Percentiles rank a stretch among this genome's conserved stretches.
Conservation (phyloP, 37 sponge, comb jelly and placozoan genomes). For the Ianthella basta region DNA sequence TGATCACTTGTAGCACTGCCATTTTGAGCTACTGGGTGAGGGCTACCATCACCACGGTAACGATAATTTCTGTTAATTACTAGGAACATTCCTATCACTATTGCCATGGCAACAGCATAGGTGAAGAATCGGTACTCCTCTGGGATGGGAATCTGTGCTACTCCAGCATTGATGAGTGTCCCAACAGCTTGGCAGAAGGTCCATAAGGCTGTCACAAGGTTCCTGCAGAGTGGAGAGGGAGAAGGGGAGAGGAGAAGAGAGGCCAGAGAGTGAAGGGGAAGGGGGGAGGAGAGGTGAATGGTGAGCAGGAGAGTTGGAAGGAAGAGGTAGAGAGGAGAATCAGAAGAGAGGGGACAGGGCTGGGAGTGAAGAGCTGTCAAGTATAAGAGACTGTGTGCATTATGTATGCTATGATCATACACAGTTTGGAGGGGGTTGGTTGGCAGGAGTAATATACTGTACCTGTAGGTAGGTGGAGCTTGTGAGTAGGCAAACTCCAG, state of each 20-base stretch:
- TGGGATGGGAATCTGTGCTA: constrained; percentile 61
- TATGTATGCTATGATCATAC: neutral
- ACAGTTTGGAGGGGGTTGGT: no score
- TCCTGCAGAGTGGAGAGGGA: constrained; percentile 41
- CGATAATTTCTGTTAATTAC: constrained; percentile 41
- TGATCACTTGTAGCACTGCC: neutral
- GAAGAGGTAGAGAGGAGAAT: neutral
- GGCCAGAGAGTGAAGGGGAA: no score
- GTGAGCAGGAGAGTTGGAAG: neutral
- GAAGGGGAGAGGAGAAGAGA: neutral
- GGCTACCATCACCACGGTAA: constrained; percentile 27
- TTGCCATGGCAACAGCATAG: constrained; percentile 54
- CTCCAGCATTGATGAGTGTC: constrained; percentile 56
- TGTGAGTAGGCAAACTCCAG: constrained; percentile 86
- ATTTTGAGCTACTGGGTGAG: neutral
- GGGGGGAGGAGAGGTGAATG: no score
- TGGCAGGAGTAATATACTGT: neutral
- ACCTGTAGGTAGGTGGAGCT: constrained; percentile 71
- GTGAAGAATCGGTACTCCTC: constrained; percentile 50
- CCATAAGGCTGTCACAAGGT: constrained; percentile 71
- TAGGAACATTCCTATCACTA: constrained; percentile 43
- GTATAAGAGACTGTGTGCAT: no score
- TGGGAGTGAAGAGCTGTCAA: no score
- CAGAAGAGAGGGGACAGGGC: no score
- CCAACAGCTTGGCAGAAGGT: constrained; percentile 67